Percentiles rank a stretch among this genome's conserved stretches.
phyloP scores from a whole-genome alignment of 2,113 vertebrate genomes.

The Perognathus longimembris region DNA sequence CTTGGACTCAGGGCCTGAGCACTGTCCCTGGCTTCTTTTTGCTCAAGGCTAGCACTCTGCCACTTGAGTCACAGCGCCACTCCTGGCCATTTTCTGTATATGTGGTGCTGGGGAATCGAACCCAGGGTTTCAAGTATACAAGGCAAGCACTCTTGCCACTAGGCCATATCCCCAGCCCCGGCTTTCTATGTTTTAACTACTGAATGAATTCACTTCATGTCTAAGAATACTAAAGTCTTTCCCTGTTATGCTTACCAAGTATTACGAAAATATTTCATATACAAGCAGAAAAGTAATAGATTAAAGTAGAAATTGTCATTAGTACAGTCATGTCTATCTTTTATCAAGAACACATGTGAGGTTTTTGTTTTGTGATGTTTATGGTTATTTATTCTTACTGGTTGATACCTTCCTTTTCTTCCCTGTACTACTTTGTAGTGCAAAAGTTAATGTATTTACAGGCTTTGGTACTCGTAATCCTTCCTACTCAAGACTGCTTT shows the following conservation, averaged over 20 bases:
- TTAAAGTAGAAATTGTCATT: neutral
- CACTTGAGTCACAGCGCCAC: no score
- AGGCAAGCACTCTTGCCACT: no score
- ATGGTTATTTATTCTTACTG: neutral
- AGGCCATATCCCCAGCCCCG: no score
- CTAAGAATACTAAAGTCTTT: neutral
- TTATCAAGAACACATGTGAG: neutral
- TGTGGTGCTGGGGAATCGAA: no score
- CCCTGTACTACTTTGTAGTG: neutral
- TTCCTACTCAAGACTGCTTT: no score
- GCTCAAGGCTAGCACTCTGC: no score
- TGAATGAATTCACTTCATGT: neutral
- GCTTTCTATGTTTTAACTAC: neutral
- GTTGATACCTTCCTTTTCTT: neutral
- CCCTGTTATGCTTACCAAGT: neutral
- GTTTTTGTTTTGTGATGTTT: no score
- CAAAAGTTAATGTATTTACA: neutral
- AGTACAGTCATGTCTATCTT: neutral
- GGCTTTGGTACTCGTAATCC: no score
- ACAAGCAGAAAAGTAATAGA: neutral
- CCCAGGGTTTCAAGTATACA: no score
- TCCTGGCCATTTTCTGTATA: no score
- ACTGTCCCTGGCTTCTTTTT: no score
- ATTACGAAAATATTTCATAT: neutral
- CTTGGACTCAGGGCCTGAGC: no score